Base-by-base conservation (phyloP, 2,888 invertebrate genomes). In the Dryobotodes eremita region DNA sequence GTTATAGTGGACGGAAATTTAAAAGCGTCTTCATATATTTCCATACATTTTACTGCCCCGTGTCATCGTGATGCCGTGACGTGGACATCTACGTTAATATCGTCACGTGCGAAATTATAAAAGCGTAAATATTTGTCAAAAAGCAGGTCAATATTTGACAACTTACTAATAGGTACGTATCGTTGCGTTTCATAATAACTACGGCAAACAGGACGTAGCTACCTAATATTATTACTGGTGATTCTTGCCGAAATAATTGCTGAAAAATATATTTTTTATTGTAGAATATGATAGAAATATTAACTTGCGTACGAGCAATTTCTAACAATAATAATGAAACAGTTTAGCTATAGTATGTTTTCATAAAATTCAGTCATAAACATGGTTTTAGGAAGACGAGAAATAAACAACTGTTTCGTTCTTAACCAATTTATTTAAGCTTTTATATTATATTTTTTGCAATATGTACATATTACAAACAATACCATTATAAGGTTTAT, bases 391-490 rank as follows among this genome's bases (percentile, higher is more conserved):
- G 17, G 17, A 69, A 36, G 3, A 69, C 53, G 7, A 61, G 15
- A 87, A 84, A 81, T 48, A 85, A 87, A 82, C 26, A 57, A 71
- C 70, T 57, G 42, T 70, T 82, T 77, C 50, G 50, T 84, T 85
- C 79, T 71, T 86, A 83, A 61, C 68, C 50, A 65, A 71, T 83
- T 84, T 75, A 84, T 84, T 89, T 73, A 78, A 79, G 20, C 57
- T 53, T 83, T 77, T 82, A 84, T 87, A 77, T 79, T 77, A 77
- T 65, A 59, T 77, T 71, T 69, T 86, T 83, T 90, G 90, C 76
- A 92, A 91, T 92, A 93, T 94, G 92, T 94, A 95, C 93, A 94
- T 90, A 91, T 91, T 91, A 90, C 89, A 79, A 46, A 36, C 26
- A 64, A 50, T 66, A 17, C 0, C 6, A 23, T 31, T 74, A 0